A percentile compares a stretch with the other conserved stretches of the same genome.
These are phyloP conservation scores for Paramisgurnus dabryanus DNA, from an alignment of 2,113 vertebrate species.

Conservation along the genomic window DNA sequence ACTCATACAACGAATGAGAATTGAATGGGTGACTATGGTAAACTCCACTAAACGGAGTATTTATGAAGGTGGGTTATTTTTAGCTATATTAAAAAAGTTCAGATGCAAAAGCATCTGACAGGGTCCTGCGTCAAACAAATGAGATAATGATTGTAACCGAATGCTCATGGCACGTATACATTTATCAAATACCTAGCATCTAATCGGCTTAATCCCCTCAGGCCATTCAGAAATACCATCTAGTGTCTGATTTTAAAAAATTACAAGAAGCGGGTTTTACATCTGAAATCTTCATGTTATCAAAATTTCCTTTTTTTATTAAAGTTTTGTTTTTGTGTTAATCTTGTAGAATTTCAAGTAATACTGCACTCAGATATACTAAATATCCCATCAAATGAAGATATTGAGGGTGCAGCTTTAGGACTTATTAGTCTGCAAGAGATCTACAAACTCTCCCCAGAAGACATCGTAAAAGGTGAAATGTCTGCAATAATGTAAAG, in stretches of 20 bases:
- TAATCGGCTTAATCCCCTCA: no score
- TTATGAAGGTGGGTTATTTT: background rate
- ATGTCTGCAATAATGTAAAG: background rate
- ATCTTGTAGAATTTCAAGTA: slow-evolving; percentile 11
- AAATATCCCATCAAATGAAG: background rate
- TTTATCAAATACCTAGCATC: no score
- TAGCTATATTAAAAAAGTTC: no score
- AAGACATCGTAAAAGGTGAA: slow-evolving; percentile 34
- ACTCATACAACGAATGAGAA: slow-evolving; percentile 28
- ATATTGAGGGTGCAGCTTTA: slow-evolving; percentile 8
- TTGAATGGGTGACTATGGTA: background rate
- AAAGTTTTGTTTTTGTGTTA: background rate
- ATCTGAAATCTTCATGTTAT: no score
- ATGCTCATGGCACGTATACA: no score
- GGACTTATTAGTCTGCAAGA: slow-evolving; percentile 48
- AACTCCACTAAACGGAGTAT: background rate
- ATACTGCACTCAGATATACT: background rate
- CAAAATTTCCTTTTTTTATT: no score
- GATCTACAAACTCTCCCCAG: slow-evolving; percentile 44
- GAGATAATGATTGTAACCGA: no score
- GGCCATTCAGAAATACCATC: no score
- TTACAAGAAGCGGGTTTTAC: no score
- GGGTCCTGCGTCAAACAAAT: no score
- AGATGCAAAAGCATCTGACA: no score
- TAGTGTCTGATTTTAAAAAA: no score